phyloP scores from a whole-genome alignment of 2,113 vertebrate genomes.

The Nycticryphes semicollaris region DNA sequence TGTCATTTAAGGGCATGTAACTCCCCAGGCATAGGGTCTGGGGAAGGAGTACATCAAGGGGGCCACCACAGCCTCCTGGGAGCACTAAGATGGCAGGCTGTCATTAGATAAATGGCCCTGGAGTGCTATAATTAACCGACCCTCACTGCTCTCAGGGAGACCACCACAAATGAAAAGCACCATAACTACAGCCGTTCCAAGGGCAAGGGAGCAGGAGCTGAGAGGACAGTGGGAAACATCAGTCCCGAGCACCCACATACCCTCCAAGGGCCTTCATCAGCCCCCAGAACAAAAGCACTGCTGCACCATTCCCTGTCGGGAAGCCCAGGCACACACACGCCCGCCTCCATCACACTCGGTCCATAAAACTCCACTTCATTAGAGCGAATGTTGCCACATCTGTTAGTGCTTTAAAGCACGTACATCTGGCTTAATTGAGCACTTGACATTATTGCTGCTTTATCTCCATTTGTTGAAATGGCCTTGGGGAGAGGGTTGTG shows the following conservation, averaged over 20 bases:
- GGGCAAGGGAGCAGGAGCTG: background rate
- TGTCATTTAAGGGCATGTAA: background rate
- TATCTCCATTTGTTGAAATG: conserved; percentile 38
- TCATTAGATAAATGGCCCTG: background rate
- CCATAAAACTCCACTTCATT: conserved; percentile 3
- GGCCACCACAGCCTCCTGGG: background rate
- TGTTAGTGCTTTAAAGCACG: conserved; percentile 41
- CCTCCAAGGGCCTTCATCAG: background rate
- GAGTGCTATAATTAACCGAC: background rate
- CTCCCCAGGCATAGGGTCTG: background rate
- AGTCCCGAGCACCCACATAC: background rate
- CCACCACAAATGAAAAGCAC: background rate
- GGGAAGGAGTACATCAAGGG: background rate
- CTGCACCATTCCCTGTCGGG: background rate
- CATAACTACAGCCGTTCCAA: background rate
- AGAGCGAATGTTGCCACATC: conserved; percentile 21
- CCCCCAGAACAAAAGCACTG: background rate
- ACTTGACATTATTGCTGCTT: conserved; percentile 36
- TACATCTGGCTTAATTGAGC: conserved; percentile 31
- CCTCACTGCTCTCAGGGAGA: background rate
- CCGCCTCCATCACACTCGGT: background rate
- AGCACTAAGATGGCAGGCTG: background rate
- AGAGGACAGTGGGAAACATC: background rate
- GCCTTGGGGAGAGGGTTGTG: background rate
- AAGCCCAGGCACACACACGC: fast-evolving